Base-by-base conservation (phyloP, 1,140 invertebrate species). In the Drosophila kohkoa region DNA sequence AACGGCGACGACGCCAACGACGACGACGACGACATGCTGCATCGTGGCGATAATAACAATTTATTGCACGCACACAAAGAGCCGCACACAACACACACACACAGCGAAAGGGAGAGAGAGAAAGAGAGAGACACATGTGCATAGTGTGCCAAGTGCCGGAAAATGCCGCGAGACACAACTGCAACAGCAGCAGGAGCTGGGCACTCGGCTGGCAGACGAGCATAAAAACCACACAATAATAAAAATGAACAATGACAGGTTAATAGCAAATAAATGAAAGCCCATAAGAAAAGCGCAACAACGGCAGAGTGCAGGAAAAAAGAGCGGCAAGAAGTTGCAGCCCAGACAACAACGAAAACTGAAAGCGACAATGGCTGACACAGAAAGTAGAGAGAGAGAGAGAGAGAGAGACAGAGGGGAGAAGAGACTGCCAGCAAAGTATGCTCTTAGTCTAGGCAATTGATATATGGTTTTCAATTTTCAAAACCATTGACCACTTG, bases 191-290 rank as follows among this genome's bases (percentile, higher is more conserved):
- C 35, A 69, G 7, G 15, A 10, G 48, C 13, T 20, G 46, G 25
- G 51, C 51, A 30, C 11, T 25, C 8, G 54, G 43, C n/a, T 30
- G 45, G 57, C 69, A 81, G 81, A 80, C 63, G 52, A 71, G 76
- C 83, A 76, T 78, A 85, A 85, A 85, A 87, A 80, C 82, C 78
- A 62, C 82, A 89, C 85, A 85, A 85, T 83, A 90, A 91, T 91
- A 91, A 91, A 91, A 91, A 91, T 91, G 90, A 91, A 91, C 90
- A 91, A 91, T 91, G 90, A 91, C 90, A 91, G 90, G 90, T 91
- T 91, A 91, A 91, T 91, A 91, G 90, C 90, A 91, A 91, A 91
- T 91, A 91, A 91, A 91, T 91, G 90, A 91, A 91, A 91, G 82
- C 82, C 86, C 89, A 91, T 89, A 91, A 91, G 89, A 75, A 90